Evolutionary conservation across 2,113 vertebrate species (phyloP).

Genomic region (Columba janthina): DNA sequence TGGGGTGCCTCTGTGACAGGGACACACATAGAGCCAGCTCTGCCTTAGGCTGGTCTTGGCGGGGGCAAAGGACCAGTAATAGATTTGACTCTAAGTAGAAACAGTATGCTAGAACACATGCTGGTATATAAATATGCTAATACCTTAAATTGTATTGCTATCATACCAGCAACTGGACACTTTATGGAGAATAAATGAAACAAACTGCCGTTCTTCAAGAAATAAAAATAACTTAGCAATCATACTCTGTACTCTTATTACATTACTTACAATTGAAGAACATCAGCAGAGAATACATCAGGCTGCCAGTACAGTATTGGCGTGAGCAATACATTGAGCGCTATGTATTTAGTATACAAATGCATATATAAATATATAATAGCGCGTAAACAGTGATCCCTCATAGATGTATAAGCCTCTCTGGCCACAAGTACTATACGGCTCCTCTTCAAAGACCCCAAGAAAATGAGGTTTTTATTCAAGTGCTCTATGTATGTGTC

Average conservation of each 20-base stretch:
- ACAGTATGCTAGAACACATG: not conserved
- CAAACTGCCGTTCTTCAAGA: not conserved
- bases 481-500: fast-evolving
- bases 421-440: fast-evolving
- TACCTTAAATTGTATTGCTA: not conserved
- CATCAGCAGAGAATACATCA: not conserved
- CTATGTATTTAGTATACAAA: not conserved
- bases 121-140: slow-evolving; percentile 2
- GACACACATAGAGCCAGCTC: not conserved
- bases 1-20: too few relatives aligned
- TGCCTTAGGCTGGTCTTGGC: not conserved
- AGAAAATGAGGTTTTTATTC: not conserved
- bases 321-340: not conserved
- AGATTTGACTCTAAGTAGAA: not conserved
- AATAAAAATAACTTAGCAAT: not conserved
- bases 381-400: not conserved
- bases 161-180: not conserved
- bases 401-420: not conserved
- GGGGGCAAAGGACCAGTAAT: not conserved
- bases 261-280: not conserved
- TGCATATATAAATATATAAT: fast-evolving
- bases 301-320: not conserved
- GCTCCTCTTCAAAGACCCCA: not conserved
- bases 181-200: not conserved
- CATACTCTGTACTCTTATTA: fast-evolving